Evolutionary conservation across 2,888 invertebrate species (phyloP), one percentile per base, ranked within the genome.

Genomic region (Limnephilus rhombicus): DNA sequence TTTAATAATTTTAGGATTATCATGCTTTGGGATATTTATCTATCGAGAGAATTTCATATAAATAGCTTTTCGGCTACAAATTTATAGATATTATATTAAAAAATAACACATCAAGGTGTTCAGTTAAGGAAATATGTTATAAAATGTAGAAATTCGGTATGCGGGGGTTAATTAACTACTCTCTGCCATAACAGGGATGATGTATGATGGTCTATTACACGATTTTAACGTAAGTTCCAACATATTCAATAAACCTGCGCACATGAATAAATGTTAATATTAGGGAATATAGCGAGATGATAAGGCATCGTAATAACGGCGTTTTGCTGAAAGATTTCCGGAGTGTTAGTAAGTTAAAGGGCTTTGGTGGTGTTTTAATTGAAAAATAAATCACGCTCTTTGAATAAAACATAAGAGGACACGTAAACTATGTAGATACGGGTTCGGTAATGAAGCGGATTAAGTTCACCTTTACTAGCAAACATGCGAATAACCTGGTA

Each of bases 331-430:
- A 45, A 49, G 37, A 29, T 45, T 45, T 24, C 86, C 86, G 45
- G 41, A 49, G 29, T 37, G 86, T 15, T 29, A 49, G 11, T 24
- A 7, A 45, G 41, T 45, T 13, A 86, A 86, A 13, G 86, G 86
- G 45, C 7, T 49, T 49, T n/a, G n/a, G 86, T 11, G 11, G 86
- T 86, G 86, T 86, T 86, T 86, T 86, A 86, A 86, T 86, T 86
- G 86, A 86, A 86, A 86, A 86, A 45, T 86, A 86, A 86, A 86
- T 86, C 86, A 86, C 86, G 45, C 49, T 15, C 29, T 45, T 86
- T 86, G 86, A 37, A 86, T 86, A 41, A 86, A 41, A 45, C 45
- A 86, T 45, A 49, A n/a, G 24, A n/a, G 68, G 53, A 18, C 68
- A 68, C 68, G 68, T 68, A n/a, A n/a, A n/a, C n/a, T n/a, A n/a